These are phyloP conservation scores for Ischnus inquisitorius DNA, from an alignment of 2,888 invertebrate genomes.

Conservation along the genomic window DNA sequence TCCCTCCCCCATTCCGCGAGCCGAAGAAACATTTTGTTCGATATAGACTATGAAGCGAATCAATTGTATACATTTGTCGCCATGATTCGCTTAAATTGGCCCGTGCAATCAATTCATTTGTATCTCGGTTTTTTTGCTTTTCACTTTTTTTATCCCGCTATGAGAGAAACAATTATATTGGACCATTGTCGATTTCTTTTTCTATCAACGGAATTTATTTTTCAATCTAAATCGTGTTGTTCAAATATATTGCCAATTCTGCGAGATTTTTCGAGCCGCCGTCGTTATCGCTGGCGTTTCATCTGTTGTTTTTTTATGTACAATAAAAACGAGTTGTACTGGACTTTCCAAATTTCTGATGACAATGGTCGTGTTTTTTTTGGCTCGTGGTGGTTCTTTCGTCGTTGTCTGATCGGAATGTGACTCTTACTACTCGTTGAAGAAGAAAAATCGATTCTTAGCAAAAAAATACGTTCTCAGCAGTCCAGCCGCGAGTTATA, in stretches of 20 bases:
- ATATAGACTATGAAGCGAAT: no score
- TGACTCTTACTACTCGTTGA: not conserved
- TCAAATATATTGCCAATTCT: no score
- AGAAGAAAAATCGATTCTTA: conserved; percentile 11
- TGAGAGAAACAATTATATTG: not conserved
- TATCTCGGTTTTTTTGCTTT: not conserved
- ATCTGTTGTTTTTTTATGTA: no score
- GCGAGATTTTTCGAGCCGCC: not conserved
- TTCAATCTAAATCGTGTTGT: no score
- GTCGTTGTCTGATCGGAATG: not conserved
- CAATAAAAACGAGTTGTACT: no score
- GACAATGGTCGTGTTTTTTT: no score
- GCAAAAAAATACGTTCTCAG: conserved; percentile 37
- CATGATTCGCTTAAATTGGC: not conserved
- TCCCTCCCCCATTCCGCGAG: not conserved
- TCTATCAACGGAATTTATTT: no score
- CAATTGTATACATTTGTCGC: not conserved
- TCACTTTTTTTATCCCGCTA: not conserved
- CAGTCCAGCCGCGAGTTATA: conserved; percentile 60
- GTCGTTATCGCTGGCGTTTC: not conserved
- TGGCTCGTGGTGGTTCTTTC: no score
- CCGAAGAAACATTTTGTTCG: not conserved
- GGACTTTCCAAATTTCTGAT: not conserved
- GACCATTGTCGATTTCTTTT: no score
- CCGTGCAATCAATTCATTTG: not conserved